Evolutionary conservation across 1,140 invertebrate species (phyloP).

Genomic region (Apis dorsata): DNA sequence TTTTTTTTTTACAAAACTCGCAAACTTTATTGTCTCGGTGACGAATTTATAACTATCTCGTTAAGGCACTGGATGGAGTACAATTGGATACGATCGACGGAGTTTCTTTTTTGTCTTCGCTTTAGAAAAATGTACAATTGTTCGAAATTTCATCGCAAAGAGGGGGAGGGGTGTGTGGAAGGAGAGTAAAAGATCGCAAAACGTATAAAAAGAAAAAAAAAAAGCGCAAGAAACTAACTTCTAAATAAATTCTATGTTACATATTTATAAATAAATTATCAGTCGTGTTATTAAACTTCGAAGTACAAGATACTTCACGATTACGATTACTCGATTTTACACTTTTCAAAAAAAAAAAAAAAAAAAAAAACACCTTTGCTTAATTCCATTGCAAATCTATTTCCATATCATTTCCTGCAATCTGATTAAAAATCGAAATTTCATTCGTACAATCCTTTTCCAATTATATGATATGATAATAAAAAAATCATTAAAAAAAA

Average conservation of each 20-base stretch:
- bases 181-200: neutral
- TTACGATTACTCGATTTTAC: slow-evolving; percentile 8
- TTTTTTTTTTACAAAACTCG: no score
- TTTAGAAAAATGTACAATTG: neutral
- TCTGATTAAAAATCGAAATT: neutral
- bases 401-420: no score
- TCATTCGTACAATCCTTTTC: neutral
- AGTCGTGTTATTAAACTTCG: slow-evolving; percentile 24
- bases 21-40: no score
- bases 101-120: no score
- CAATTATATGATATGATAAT: neutral
- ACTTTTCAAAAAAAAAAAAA: no score
- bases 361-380: neutral
- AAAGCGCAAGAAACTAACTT: neutral
- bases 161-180: no score
- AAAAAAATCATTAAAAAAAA: no score
- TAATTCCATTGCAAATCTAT: neutral
- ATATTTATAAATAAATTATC: slow-evolving; percentile 41
- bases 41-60: no score
- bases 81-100: no score
- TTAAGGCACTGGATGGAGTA: no score
- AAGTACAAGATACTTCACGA: slow-evolving; percentile 3
- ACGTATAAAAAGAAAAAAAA: neutral
- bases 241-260: slow-evolving; percentile 21
- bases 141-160: no score